Evolutionary conservation across 1,140 invertebrate species (phyloP).

Genomic region (Drosophila sechellia): DNA sequence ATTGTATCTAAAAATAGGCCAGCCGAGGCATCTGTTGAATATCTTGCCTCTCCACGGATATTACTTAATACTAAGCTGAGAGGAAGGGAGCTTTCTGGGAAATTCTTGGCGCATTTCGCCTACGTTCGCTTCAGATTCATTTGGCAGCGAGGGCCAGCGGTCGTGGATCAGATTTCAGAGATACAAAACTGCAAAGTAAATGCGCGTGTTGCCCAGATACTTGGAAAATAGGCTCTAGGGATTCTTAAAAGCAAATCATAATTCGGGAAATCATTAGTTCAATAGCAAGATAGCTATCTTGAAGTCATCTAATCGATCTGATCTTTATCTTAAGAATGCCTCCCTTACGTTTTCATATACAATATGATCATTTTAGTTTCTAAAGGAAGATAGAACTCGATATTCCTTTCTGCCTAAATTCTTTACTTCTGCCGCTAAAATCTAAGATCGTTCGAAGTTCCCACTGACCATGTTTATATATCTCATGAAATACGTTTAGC

Average conservation of each 20-base stretch:
- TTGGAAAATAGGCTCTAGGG: background rate
- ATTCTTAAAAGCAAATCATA: background rate
- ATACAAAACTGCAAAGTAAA: conserved; percentile 14
- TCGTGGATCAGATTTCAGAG: conserved; percentile 62
- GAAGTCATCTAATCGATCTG: background rate
- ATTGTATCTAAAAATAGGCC: conserved; percentile 58
- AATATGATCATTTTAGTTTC: background rate
- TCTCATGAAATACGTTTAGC: conserved; percentile 36
- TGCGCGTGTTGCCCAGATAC: background rate
- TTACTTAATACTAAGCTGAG: conserved; percentile 65
- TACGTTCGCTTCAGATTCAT: conserved; percentile 41
- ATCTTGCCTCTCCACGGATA: conserved; percentile 49
- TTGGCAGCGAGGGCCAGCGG: conserved; percentile 31
- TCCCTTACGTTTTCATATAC: background rate
- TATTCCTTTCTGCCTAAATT: background rate
- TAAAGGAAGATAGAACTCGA: background rate
- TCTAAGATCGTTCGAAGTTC: conserved; percentile 1
- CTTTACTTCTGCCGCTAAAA: background rate
- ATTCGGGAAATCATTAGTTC: background rate
- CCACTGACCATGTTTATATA: conserved; percentile 30
- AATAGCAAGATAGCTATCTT: background rate
- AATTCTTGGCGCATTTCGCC: conserved; percentile 42
- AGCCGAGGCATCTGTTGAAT: conserved; percentile 66
- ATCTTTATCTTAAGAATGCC: background rate
- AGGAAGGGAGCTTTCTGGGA: conserved; percentile 60